Percentiles rank a stretch among this genome's conserved stretches.
Evolutionary conservation across 2,888 invertebrate species (phyloP).

Genomic region (Petrophora chlorosata): DNA sequence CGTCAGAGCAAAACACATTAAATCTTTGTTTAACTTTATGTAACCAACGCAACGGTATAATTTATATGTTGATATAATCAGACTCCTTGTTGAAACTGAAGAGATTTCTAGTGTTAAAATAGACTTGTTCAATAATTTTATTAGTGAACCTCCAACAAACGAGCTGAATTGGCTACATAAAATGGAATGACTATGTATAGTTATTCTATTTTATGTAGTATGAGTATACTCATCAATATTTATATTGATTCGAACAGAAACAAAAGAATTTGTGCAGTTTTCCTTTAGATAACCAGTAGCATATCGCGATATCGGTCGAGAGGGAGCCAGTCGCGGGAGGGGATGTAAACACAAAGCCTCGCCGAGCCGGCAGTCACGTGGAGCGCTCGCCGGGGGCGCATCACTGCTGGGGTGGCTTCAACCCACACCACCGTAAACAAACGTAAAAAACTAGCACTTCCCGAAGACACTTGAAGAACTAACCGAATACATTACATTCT

Average conservation of each 20-base stretch:
- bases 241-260: conserved; percentile 14
- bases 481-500: too few species aligned
- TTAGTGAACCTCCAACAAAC: too few species aligned
- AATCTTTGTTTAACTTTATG: too few species aligned
- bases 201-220: too few species aligned
- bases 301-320: conserved; percentile 23
- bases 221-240: neutral
- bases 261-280: conserved; percentile 23
- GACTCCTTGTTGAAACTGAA: too few species aligned
- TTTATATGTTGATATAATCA: too few species aligned
- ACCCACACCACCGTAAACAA: conserved; percentile 30
- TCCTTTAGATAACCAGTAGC: conserved; percentile 17
- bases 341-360: conserved; percentile 79
- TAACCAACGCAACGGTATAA: too few species aligned
- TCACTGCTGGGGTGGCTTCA: conserved; percentile 75
- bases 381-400: conserved; percentile 81
- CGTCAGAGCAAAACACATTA: too few species aligned
- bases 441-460: conserved; percentile 14
- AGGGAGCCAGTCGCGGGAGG: conserved; percentile 39
- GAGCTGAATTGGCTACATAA: too few species aligned
- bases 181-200: too few species aligned
- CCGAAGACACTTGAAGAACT: conserved; percentile 1
- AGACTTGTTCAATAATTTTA: too few species aligned
- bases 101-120: too few species aligned
- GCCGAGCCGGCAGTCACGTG: conserved; percentile 80